A percentile compares a stretch with the other conserved stretches of the same genome.
These are phyloP conservation scores for Ceratothoa steindachneri DNA, from an alignment of 2,888 invertebrate genomes.

Conservation along the genomic window DNA sequence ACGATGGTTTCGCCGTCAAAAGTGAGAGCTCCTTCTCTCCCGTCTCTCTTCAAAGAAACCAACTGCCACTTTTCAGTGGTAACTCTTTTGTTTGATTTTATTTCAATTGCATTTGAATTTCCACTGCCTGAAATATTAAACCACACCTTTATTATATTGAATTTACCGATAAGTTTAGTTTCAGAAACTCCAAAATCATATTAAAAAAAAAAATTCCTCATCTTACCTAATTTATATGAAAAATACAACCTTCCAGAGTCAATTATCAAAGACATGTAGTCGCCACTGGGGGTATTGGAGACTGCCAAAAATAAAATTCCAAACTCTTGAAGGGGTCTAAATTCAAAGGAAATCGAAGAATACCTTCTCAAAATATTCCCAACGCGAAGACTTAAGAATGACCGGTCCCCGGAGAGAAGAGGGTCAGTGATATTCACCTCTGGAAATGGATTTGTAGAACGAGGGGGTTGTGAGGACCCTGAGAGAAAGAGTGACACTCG, in stretches of 20 bases:
- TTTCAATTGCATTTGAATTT: not conserved
- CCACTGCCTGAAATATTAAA: not conserved
- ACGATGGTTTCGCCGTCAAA: slow-evolving; percentile 23
- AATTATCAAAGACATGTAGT: slow-evolving; percentile 34
- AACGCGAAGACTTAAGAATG: slow-evolving; percentile 27
- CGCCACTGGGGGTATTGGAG: slow-evolving; percentile 18
- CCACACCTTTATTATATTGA: not conserved
- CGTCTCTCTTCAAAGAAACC: slow-evolving; percentile 27
- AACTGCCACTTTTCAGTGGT: slow-evolving; percentile 30
- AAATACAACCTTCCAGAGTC: slow-evolving; percentile 30
- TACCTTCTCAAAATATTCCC: slow-evolving; percentile 24
- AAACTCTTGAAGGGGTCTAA: slow-evolving; percentile 23
- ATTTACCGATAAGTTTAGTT: too few relatives aligned
- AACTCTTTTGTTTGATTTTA: slow-evolving; percentile 1
- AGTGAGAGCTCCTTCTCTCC: slow-evolving; percentile 20
- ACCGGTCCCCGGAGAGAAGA: slow-evolving; percentile 28
- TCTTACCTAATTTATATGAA: slow-evolving; percentile 38
- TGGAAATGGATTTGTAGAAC: slow-evolving; percentile 15
- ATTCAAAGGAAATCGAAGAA: slow-evolving; percentile 27
- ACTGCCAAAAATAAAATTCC: slow-evolving; percentile 34
- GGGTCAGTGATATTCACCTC: slow-evolving; percentile 34
- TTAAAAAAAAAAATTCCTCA: too few relatives aligned
- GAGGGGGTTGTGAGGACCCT: too few relatives aligned
- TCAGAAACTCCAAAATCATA: too few relatives aligned
- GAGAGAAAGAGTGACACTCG: too few relatives aligned